These are phyloP conservation scores for Hirtodrosophila cameraria DNA, from an alignment of 2,888 invertebrate genomes.

Conservation along the genomic window DNA sequence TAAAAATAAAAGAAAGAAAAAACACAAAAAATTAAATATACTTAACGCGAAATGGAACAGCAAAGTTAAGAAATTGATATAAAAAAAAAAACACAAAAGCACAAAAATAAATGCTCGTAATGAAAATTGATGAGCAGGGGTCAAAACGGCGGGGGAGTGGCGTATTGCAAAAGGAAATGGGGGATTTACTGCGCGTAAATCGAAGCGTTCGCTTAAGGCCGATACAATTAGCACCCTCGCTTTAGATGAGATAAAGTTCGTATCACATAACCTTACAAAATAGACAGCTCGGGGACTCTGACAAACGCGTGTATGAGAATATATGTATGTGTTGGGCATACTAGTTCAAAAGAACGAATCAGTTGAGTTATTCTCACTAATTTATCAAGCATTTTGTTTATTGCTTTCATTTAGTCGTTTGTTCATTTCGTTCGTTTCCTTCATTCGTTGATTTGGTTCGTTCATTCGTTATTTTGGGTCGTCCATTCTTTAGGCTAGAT, in stretches of 20 bases:
- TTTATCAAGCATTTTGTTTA: too few species aligned
- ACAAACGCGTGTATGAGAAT: background rate
- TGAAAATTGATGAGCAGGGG: slow-evolving; percentile 48
- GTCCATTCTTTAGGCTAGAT: too few species aligned
- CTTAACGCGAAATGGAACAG: slow-evolving; percentile 14
- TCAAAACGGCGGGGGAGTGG: background rate
- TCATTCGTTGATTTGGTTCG: too few species aligned
- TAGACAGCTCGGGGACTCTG: slow-evolving; percentile 14
- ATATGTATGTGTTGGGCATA: too few species aligned
- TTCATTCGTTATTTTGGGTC: too few species aligned
- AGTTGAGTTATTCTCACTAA: too few species aligned
- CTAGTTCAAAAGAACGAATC: too few species aligned
- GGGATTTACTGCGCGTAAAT: slow-evolving; percentile 31
- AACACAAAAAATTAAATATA: slow-evolving; percentile 14
- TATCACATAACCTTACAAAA: slow-evolving; percentile 38
- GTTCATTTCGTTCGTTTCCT: too few species aligned
- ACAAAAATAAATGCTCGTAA: slow-evolving; percentile 20
- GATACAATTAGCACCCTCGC: slow-evolving; percentile 68
- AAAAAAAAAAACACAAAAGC: background rate
- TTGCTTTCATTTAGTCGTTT: too few species aligned
- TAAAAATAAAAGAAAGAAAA: slow-evolving; percentile 49
- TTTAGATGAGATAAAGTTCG: slow-evolving; percentile 62
- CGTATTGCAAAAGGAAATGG: slow-evolving; percentile 3
- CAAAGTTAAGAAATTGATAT: slow-evolving; percentile 53
- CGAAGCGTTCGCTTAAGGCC: slow-evolving; percentile 49